Evolutionary conservation across 2,113 vertebrate species (phyloP).

Genomic region (Casuarius casuarius): DNA sequence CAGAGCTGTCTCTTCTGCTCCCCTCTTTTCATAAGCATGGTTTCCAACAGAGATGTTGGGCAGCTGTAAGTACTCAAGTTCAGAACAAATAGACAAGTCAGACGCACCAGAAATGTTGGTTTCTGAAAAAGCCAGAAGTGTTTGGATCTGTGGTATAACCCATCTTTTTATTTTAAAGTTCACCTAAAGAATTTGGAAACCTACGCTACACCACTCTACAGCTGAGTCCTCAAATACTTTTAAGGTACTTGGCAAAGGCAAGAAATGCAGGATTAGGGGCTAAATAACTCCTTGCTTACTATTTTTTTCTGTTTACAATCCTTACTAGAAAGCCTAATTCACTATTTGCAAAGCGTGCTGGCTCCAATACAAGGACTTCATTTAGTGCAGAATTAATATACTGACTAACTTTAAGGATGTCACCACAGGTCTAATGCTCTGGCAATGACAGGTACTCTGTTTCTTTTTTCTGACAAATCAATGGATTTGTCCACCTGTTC

Average conservation of each 20-base stretch:
- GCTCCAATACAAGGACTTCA: not conserved
- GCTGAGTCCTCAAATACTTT: not conserved
- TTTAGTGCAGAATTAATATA: not conserved
- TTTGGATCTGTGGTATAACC: not conserved
- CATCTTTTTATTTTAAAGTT: not conserved
- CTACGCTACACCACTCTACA: not conserved
- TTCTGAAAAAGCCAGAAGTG: not conserved
- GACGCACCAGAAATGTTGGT: not conserved
- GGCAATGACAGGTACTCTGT: not conserved
- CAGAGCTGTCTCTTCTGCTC: conserved; percentile 76
- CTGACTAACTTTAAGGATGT: not conserved
- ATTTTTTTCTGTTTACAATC: not conserved
- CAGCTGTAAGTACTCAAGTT: conserved; percentile 84
- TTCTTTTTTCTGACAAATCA: not conserved
- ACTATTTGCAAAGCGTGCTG: not conserved
- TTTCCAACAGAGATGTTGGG: conserved; percentile 87
- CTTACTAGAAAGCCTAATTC: not conserved
- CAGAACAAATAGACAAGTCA: conserved; percentile 12
- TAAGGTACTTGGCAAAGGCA: not conserved
- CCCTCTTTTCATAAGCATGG: conserved; percentile 84
- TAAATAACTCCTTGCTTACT: not conserved
- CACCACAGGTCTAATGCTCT: not conserved
- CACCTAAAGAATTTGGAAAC: not conserved
- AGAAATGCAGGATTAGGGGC: not conserved
- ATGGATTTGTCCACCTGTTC: not conserved